Conservation (phyloP, 2,113 vertebrate genomes). For the Ammodytes marinus region DNA sequence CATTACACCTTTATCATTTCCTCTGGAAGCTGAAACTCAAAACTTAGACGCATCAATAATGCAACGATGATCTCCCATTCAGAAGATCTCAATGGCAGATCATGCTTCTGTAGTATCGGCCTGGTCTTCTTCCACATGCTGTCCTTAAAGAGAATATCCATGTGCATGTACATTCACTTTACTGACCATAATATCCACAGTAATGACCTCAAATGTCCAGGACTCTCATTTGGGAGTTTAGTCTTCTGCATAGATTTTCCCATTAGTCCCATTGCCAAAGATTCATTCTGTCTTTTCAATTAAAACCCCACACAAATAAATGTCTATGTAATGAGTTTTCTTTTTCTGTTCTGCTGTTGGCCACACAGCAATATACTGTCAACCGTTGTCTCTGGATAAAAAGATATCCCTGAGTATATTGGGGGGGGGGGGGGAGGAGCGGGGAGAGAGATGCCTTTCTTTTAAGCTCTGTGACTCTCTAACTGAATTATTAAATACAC, state of each 20-base stretch:
- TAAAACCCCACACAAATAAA: conserved; percentile 80
- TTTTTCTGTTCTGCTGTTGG: conserved; percentile 48
- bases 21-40: conserved; percentile 82
- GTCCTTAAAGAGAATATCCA: conserved; percentile 51
- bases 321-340: conserved; percentile 79
- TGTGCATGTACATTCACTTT: conserved; percentile 53
- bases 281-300: conserved; percentile 82
- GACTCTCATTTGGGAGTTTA: conserved; percentile 69
- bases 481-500: conserved; percentile 91
- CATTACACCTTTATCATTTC: conserved; percentile 85
- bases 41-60: conserved; percentile 84
- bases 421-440: conserved; percentile 78
- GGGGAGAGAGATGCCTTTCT: conserved; percentile 81
- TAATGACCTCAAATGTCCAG: conserved; percentile 57
- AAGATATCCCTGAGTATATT: conserved; percentile 84
- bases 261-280: conserved; percentile 58
- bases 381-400: conserved; percentile 76
- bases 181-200: conserved; percentile 34
- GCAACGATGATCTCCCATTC: conserved; percentile 78
- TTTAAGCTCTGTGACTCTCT: conserved; percentile 69
- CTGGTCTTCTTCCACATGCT: conserved; percentile 23
- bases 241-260: conserved; percentile 78
- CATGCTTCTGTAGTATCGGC: conserved; percentile 60
- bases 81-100: conserved; percentile 79
- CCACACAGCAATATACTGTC: conserved; percentile 82